Percentiles rank a stretch among this genome's conserved stretches.
Evolutionary conservation across 2,113 vertebrate species (phyloP).

Genomic region (Perognathus longimembris): DNA sequence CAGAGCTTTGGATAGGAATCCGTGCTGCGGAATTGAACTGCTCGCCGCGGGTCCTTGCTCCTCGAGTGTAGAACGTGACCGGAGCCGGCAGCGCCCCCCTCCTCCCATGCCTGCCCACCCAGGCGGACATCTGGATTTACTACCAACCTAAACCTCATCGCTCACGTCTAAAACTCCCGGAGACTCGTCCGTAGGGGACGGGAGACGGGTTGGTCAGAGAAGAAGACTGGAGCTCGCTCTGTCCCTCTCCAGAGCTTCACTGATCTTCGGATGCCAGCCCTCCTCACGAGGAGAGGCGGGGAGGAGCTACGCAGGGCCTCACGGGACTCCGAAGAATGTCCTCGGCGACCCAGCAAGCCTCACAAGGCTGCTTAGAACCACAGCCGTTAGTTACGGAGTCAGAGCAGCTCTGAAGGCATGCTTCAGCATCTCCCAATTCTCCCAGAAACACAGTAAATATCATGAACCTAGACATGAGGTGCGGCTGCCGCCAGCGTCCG

Average conservation of each 20-base stretch:
- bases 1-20: too few relatives aligned
- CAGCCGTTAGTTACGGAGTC: slow-evolving; percentile 84
- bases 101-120: too few relatives aligned
- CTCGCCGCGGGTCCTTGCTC: too few relatives aligned
- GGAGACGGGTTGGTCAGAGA: fast-evolving
- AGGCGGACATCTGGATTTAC: background rate
- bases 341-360: slow-evolving; percentile 79
- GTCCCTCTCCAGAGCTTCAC: slow-evolving; percentile 51
- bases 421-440: slow-evolving; percentile 86
- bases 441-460: slow-evolving; percentile 85
- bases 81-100: too few relatives aligned
- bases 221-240: background rate
- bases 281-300: too few relatives aligned
- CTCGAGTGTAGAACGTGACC: background rate
- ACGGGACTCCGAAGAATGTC: slow-evolving; percentile 76
- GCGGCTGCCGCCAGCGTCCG: slow-evolving; percentile 86
- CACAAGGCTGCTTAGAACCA: slow-evolving; percentile 82
- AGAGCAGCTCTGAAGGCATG: slow-evolving; percentile 86
- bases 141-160: background rate
- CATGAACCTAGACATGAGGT: slow-evolving; percentile 87
- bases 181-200: background rate
- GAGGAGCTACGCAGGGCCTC: too few relatives aligned
- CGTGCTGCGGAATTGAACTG: too few relatives aligned
- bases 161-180: background rate
- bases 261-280: too few relatives aligned